Percentiles rank a stretch among this genome's conserved stretches.
phyloP scores from a whole-genome alignment of 2,113 vertebrate genomes.

The Brevimyrus niger region DNA sequence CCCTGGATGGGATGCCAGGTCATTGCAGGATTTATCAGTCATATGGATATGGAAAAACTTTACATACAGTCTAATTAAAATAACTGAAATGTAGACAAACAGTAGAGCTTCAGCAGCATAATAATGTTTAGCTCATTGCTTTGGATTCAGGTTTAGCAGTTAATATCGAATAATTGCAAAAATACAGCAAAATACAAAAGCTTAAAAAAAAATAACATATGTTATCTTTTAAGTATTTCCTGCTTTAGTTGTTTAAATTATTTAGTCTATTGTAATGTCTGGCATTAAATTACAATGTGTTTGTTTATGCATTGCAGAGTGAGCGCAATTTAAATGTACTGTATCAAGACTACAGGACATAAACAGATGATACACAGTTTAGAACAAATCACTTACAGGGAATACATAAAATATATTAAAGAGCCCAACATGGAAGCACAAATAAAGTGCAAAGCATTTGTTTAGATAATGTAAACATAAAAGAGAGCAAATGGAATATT shows the following conservation, averaged over 20 bases:
- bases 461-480: background rate
- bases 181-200: background rate
- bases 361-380: background rate
- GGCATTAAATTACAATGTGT: background rate
- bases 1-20: background rate
- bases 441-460: background rate
- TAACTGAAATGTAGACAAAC: background rate
- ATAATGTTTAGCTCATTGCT: background rate
- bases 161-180: background rate
- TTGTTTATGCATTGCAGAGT: background rate
- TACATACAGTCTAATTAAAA: background rate
- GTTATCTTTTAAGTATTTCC: background rate
- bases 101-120: background rate
- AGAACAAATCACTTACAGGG: background rate
- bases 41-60: background rate
- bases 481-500: background rate
- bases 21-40: background rate
- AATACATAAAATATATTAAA: background rate
- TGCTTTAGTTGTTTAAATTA: background rate
- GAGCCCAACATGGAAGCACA: background rate
- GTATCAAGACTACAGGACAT: background rate
- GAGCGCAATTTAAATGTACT: background rate
- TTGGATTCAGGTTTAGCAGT: background rate
- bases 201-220: background rate
- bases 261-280: background rate